Evolutionary conservation across 2,797 vertebrate species (phyloP).

Genomic region (Meriones psammophilus): DNA sequence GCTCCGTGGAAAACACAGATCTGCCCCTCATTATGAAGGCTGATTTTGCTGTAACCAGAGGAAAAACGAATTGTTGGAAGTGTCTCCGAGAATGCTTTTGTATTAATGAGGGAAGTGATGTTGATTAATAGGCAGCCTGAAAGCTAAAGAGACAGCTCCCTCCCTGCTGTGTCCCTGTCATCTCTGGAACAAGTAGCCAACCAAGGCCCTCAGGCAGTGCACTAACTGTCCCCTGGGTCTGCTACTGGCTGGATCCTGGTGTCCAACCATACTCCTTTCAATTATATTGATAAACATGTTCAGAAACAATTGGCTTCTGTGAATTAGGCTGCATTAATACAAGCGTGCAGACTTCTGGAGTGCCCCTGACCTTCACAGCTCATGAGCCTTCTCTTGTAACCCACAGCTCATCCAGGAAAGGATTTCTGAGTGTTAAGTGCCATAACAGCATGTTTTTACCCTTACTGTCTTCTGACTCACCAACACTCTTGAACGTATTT

Average conservation of each 20-base stretch:
- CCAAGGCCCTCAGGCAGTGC: neutral
- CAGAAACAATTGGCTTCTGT: conserved; percentile 18
- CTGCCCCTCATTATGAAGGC: conserved; percentile 71
- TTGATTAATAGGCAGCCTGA: conserved; percentile 64
- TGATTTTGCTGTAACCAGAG: conserved; percentile 67
- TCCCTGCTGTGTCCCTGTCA: conserved; percentile 40
- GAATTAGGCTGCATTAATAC: neutral
- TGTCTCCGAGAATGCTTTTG: conserved; percentile 60
- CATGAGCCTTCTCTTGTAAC: neutral
- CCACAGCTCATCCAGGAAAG: neutral
- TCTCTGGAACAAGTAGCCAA: neutral
- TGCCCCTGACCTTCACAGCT: conserved; percentile 22
- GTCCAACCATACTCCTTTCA: conserved; percentile 51
- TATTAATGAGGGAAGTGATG: conserved; percentile 76
- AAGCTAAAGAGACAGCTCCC: neutral
- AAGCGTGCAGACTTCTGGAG: neutral
- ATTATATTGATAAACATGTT: conserved; percentile 51
- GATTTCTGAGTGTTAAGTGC: conserved; percentile 51
- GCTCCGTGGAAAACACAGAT: conserved; percentile 53
- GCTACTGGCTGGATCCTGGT: neutral
- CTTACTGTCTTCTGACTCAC: conserved; percentile 49
- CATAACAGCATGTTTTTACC: conserved; percentile 40
- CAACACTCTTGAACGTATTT: neutral
- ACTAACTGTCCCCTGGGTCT: neutral
- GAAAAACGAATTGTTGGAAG: conserved; percentile 77